These are phyloP conservation scores for Cantharis lateralis DNA, from an alignment of 2,888 invertebrate species.

Conservation along the genomic window DNA sequence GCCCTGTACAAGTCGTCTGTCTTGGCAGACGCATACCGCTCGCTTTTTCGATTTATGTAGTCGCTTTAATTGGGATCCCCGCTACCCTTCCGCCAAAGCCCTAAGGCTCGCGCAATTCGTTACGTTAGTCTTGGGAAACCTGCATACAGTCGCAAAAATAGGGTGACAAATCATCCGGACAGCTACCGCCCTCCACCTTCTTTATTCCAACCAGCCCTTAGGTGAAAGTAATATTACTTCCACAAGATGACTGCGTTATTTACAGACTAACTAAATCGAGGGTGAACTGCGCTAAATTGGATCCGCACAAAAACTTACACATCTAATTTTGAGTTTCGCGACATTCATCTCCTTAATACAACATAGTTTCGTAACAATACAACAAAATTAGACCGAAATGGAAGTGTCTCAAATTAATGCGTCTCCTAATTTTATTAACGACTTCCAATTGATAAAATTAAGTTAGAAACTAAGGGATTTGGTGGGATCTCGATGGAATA, in stretches of 20 bases:
- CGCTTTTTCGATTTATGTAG: constrained; percentile 49
- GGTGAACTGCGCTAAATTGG: constrained; percentile 55
- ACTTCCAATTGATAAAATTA: constrained; percentile 31
- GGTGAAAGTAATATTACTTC: constrained; percentile 56
- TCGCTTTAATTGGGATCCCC: constrained; percentile 52
- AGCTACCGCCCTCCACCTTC: constrained; percentile 48
- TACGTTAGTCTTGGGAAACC: constrained; percentile 43
- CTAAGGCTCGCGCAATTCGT: constrained; percentile 44
- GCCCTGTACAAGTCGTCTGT: constrained; percentile 47
- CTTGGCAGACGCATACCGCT: constrained; percentile 42
- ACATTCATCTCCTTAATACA: constrained; percentile 20
- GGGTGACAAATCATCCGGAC: constrained; percentile 55
- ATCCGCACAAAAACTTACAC: constrained; percentile 36
- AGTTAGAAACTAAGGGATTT: constrained; percentile 30
- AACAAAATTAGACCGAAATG: not conserved
- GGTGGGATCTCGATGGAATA: constrained; percentile 11
- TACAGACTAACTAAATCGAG: constrained; percentile 54
- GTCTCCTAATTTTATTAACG: constrained; percentile 40
- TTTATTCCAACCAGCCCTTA: constrained; percentile 52
- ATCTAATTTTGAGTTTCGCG: constrained; percentile 26
- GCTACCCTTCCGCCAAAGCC: constrained; percentile 36
- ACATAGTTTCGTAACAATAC: not conserved
- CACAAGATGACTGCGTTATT: constrained; percentile 57
- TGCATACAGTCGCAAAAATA: constrained; percentile 53
- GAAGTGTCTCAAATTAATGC: constrained; percentile 29